Base-by-base conservation (phyloP, 30 jellyfish, hydroid and myxozoan species). In the Aurelia aurita complex sp. Pacific region DNA sequence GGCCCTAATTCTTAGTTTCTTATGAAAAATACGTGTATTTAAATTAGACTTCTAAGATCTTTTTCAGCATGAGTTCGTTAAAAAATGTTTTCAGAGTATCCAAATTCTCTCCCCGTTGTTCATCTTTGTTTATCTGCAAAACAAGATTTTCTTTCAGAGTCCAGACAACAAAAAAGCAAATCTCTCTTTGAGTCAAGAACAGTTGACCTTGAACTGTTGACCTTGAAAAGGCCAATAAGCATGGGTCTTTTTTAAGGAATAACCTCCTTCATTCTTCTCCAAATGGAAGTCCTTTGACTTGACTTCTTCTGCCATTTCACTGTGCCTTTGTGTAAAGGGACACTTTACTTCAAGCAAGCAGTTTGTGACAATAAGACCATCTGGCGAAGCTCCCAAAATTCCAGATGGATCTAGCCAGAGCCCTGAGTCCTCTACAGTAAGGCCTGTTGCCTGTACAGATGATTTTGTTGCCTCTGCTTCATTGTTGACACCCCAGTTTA, bases 381-480 rank as follows among this genome's bases (percentile, higher is more conserved):
- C 52, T 40, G 52, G 52, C 6, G 52, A 2, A 40, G 52, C 53
- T 46, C 65, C 79, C 89, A 29, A 79, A 64, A 79, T 19, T 16
- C 89, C 69, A 64, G 67, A 79, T 13, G 19, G 40, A 17, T 32
- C 69, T 18, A 63, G 65, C 59, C 81, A 32, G 17, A 79, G 81
- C 11, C 61, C 70, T 18, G 55, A 34, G 32, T 63, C 36, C 54
- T 11, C 64, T 15, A 54, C 67, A 35, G 65, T 15, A n/a, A 32
- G 59, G 38, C 23, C 42, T 3, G 76, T 50, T 64, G 29, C 16
- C 51, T 64, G 32, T 29, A 53, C 32, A 81, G 29, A 79, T 51
- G 76, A 82, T 35, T 71, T 42, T 10, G 64, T 65, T 2, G 82
- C 90, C 35, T 68, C 86, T 16, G 52, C 80, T 55, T 68, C 91